Evolutionary conservation across 2,113 vertebrate species (phyloP).

Genomic region (Xiphophorus couchianus): DNA sequence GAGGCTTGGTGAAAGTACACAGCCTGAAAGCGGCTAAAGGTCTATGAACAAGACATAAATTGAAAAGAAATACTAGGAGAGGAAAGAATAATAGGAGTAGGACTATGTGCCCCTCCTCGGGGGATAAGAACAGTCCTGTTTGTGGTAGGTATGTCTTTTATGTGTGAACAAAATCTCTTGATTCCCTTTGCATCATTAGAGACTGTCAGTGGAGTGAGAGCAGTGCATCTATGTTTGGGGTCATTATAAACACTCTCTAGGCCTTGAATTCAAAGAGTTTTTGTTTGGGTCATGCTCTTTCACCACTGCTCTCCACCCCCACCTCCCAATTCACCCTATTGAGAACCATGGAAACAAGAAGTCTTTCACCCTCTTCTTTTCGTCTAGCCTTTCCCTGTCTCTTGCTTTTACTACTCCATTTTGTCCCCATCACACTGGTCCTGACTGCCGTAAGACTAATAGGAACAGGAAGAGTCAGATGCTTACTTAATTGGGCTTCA

Average conservation of each 20-base stretch:
- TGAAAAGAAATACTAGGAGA: conserved; percentile 36
- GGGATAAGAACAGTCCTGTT: conserved; percentile 53
- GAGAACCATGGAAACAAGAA: conserved; percentile 74
- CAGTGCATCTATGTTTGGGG: conserved; percentile 68
- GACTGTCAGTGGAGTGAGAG: conserved; percentile 48
- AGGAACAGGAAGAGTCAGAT: conserved; percentile 64
- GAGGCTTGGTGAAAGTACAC: conserved; percentile 13
- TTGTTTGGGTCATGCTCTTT: conserved; percentile 75
- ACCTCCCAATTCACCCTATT: conserved; percentile 69
- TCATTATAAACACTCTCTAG: conserved; percentile 69
- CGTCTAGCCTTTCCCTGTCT: conserved; percentile 50
- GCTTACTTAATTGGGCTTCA: conserved; percentile 77
- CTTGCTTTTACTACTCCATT: conserved; percentile 43
- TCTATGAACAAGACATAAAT: conserved; percentile 26
- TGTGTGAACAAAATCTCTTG: conserved; percentile 56
- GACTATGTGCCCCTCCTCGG: conserved; percentile 42
- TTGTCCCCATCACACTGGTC: conserved; percentile 36
- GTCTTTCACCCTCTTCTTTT: conserved; percentile 64
- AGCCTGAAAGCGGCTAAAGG: conserved; percentile 36
- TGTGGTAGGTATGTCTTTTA: conserved; percentile 59
- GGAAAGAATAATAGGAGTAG: conserved; percentile 37
- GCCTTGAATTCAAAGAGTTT: conserved; percentile 69
- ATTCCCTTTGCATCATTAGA: conserved; percentile 64
- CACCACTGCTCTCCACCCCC: conserved; percentile 54
- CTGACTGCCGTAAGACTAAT: conserved; percentile 47